Conservation (phyloP, 2,797 vertebrate species). For the Coregonus ussuriensis region DNA sequence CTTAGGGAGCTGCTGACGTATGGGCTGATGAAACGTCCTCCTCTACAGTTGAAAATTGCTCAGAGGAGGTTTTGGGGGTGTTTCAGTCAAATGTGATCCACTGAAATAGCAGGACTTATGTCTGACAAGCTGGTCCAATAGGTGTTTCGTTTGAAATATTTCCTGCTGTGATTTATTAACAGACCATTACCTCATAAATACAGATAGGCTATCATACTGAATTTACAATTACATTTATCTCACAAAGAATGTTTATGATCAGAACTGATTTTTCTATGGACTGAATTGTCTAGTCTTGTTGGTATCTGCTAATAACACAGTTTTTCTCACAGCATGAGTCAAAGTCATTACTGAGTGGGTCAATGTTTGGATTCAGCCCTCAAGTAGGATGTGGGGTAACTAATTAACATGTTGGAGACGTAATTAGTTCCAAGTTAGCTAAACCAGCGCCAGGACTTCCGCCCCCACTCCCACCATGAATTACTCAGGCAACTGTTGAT, state of each 20-base stretch:
- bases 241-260: background rate
- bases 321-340: slow-evolving; percentile 17
- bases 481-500: slow-evolving; percentile 70
- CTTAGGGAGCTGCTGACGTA: background rate
- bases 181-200: background rate
- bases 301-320: slow-evolving; percentile 30
- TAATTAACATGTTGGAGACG: slow-evolving; percentile 58
- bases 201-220: background rate
- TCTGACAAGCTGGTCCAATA: slow-evolving; percentile 31
- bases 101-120: slow-evolving; percentile 25
- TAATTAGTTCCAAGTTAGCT: slow-evolving; percentile 56
- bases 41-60: slow-evolving; percentile 21
- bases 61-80: slow-evolving; percentile 13
- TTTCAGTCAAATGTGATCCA: slow-evolving; percentile 21
- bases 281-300: background rate
- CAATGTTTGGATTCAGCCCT: slow-evolving; percentile 53
- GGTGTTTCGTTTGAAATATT: slow-evolving; percentile 28
- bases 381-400: slow-evolving; percentile 59
- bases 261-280: background rate
- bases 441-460: slow-evolving; percentile 50
- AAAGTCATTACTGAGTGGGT: slow-evolving; percentile 31
- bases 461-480: slow-evolving; percentile 67
- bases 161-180: background rate
- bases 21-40: slow-evolving; percentile 10
- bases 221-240: background rate